Conservation (phyloP, 2,113 vertebrate genomes). For the Garra rufa region DNA sequence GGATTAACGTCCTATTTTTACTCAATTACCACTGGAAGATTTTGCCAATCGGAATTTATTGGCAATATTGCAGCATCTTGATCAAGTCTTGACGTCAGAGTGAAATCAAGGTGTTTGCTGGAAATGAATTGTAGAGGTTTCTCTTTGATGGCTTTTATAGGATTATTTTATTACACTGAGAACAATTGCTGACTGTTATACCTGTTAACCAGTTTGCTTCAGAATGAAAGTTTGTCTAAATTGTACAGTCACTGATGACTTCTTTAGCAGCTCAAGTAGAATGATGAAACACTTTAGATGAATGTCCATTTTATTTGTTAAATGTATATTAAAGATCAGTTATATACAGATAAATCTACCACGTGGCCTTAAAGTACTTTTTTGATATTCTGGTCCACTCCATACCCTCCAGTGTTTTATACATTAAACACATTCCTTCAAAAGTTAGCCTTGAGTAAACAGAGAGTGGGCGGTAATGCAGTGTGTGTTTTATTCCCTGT, state of each 20-base stretch:
- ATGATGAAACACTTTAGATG: neutral
- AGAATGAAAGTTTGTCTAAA: neutral
- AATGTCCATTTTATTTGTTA: neutral
- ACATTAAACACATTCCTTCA: slow-evolving; percentile 32
- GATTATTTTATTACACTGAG: neutral
- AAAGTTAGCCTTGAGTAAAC: slow-evolving; percentile 28
- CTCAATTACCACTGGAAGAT: too few relatives aligned
- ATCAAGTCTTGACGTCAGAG: too few relatives aligned
- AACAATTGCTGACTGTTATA: too few relatives aligned
- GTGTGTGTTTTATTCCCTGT: neutral
- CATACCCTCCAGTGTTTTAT: neutral
- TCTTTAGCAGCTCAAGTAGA: neutral
- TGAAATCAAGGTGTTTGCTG: too few relatives aligned
- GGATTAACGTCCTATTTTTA: too few relatives aligned
- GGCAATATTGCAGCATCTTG: too few relatives aligned
- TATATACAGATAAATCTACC: neutral
- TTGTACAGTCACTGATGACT: neutral
- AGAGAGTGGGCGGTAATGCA: neutral
- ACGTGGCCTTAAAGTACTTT: neutral
- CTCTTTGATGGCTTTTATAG: neutral
- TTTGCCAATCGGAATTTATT: too few relatives aligned
- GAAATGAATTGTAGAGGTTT: neutral
- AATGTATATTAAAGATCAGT: neutral
- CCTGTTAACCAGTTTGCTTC: neutral
- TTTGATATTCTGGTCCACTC: neutral